Conservation (phyloP, 2,113 vertebrate genomes). For the Esox niger region DNA sequence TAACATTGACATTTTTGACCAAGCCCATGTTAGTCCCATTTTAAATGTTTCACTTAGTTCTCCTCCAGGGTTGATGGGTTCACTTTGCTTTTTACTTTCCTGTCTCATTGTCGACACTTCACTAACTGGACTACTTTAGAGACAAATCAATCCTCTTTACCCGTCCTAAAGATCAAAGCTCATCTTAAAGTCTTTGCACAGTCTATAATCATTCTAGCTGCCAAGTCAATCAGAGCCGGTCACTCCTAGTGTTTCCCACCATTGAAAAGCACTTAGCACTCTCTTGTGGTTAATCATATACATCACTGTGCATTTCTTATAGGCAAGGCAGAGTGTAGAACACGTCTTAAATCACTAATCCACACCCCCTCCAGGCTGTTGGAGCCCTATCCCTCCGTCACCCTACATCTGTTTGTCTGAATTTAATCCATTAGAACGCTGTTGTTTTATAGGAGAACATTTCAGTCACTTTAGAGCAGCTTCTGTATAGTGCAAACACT, state of each 20-base stretch:
- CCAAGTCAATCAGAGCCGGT: constrained; percentile 43
- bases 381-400: constrained; percentile 32
- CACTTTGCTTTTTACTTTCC: background rate
- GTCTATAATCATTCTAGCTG: constrained; percentile 18
- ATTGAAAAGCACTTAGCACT: constrained; percentile 63
- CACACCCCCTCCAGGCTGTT: constrained; percentile 40
- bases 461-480: constrained; percentile 38
- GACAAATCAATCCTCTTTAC: constrained; percentile 7
- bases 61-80: no score
- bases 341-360: constrained; percentile 35
- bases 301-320: constrained; percentile 45
- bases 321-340: constrained; percentile 18
- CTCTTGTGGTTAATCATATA: background rate
- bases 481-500: constrained; percentile 54
- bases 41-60: no score
- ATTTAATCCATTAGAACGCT: constrained; percentile 58
- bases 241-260: constrained; percentile 40
- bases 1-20: no score
- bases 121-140: background rate
- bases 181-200: constrained; percentile 18
- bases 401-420: constrained; percentile 26
- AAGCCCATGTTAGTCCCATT: no score
- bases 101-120: background rate
- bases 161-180: constrained; percentile 8
- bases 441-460: constrained; percentile 50